A percentile compares a stretch with the other conserved stretches of the same genome.
Evolutionary conservation across 2,113 vertebrate species (phyloP).

Genomic region (Cavia aperea): DNA sequence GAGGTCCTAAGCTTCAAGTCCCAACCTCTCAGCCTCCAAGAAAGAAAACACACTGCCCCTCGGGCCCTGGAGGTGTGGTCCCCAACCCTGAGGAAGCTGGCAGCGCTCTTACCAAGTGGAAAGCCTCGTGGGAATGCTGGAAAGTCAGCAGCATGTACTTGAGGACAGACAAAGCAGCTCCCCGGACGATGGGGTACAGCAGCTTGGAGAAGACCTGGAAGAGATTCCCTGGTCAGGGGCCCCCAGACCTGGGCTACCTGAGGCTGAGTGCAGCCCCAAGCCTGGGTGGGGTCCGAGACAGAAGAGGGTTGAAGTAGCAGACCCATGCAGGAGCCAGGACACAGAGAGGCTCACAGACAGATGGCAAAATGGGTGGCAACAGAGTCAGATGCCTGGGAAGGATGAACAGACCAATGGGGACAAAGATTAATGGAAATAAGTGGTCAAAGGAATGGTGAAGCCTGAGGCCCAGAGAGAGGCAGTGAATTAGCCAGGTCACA

Average conservation of each 20-base stretch:
- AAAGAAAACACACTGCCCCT: neutral
- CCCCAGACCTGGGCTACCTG: neutral
- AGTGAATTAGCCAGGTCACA: neutral
- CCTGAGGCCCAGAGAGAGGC: neutral
- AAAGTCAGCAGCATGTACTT: constrained; percentile 85
- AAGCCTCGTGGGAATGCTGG: constrained; percentile 85
- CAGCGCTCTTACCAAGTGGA: constrained; percentile 80
- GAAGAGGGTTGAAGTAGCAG: neutral
- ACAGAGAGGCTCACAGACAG: neutral
- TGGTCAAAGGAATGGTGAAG: neutral
- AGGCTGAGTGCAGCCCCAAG: neutral
- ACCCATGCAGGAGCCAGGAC: neutral
- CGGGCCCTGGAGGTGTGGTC: neutral
- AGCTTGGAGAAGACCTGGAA: constrained; percentile 82
- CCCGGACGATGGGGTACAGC: constrained; percentile 81
- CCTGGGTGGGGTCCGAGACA: neutral
- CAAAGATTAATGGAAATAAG: neutral
- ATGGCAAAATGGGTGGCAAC: neutral
- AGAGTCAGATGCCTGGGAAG: neutral
- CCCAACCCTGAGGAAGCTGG: rapidly evolving
- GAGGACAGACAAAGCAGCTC: constrained; percentile 79
- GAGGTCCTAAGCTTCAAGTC: neutral
- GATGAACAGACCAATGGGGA: neutral
- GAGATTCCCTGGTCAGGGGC: constrained; percentile 9
- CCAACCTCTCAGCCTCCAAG: neutral